A percentile compares a stretch with the other conserved stretches of the same genome.
Conservation (phyloP, 1,140 invertebrate species). For the Neotoxoptera formosana region DNA sequence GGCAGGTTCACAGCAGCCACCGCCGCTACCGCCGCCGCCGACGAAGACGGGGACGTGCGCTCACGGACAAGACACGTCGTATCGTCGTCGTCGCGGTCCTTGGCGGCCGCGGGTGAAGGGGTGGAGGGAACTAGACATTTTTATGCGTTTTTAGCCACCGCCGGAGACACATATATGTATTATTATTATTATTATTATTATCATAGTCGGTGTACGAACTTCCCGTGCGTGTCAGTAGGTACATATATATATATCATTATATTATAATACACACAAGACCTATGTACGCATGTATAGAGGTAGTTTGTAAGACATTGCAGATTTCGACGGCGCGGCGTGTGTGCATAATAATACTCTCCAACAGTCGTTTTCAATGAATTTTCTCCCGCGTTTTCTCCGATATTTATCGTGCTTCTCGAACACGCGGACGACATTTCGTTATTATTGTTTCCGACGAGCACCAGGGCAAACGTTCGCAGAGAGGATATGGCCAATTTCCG, state of each 20-base stretch:
- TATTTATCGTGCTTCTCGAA: neutral
- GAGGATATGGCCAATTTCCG: conserved; percentile 15
- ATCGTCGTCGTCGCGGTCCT: neutral
- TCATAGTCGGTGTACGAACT: neutral
- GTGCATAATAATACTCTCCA: neutral
- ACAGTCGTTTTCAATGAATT: neutral
- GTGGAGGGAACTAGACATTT: conserved; percentile 9
- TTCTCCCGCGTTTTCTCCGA: neutral
- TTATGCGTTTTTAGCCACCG: neutral
- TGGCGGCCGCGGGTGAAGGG: neutral
- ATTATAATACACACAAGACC: neutral
- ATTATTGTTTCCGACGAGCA: neutral
- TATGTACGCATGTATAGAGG: too few species aligned
- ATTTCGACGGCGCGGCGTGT: neutral
- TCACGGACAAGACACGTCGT: conserved; percentile 22
- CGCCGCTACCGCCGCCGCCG: conserved; percentile 1
- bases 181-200: neutral
- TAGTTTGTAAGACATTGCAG: neutral
- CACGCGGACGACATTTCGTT: neutral
- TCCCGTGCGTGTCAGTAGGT: neutral
- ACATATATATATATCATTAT: neutral
- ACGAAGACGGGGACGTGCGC: conserved; percentile 42
- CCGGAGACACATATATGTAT: neutral
- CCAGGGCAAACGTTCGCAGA: neutral
- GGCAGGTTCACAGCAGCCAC: conserved; percentile 49